phyloP scores from a whole-genome alignment of 2,888 invertebrate genomes.

The Lasioglossum marginatum region DNA sequence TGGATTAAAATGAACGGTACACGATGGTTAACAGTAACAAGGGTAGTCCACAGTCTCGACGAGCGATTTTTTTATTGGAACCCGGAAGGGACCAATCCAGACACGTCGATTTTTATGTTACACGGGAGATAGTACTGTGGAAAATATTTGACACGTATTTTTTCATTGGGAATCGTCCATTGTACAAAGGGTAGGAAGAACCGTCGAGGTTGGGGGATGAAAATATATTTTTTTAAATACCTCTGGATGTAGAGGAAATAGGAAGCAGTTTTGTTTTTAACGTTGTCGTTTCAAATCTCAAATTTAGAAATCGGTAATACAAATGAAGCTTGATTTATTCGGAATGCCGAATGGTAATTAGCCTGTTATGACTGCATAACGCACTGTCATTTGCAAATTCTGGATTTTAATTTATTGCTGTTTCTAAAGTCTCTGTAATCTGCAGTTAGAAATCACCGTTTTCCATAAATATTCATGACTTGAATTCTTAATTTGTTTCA shows the following conservation, averaged over 20 bases:
- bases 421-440: not conserved
- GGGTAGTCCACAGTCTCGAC: not conserved
- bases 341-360: not conserved
- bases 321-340: not conserved
- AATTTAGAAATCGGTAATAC: not conserved
- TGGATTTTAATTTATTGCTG: not conserved
- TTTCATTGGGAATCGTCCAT: not conserved
- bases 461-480: not conserved
- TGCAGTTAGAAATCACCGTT: not conserved
- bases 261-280: not conserved
- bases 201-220: not conserved
- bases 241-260: not conserved
- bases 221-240: not conserved
- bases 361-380: not conserved
- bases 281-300: not conserved
- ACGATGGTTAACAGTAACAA: not conserved
- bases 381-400: not conserved
- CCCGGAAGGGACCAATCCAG: not conserved
- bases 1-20: not conserved
- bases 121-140: not conserved
- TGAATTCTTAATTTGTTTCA: not conserved
- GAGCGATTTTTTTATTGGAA: not conserved
- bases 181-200: not conserved
- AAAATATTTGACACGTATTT: conserved; percentile 2
- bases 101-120: not conserved